Percentiles rank a stretch among this genome's conserved stretches.
These are phyloP conservation scores for Vulpes vulpes DNA, from an alignment of 2,113 vertebrate genomes.

Conservation along the genomic window DNA sequence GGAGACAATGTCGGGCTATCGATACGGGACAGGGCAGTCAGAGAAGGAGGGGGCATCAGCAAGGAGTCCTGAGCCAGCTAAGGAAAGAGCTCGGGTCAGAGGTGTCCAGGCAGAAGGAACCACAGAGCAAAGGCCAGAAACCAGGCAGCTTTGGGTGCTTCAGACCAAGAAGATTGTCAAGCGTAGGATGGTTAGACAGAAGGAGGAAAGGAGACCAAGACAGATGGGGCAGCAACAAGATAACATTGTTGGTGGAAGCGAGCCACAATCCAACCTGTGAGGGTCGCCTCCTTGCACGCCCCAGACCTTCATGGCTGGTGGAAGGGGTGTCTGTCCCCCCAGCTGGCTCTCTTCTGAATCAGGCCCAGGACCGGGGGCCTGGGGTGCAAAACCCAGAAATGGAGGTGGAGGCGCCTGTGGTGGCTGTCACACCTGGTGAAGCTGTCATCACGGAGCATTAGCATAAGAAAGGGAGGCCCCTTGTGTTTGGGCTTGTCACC, in stretches of 20 bases:
- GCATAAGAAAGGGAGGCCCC: conserved; percentile 89
- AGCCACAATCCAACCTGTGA: not conserved
- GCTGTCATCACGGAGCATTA: conserved; percentile 88
- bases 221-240: not conserved
- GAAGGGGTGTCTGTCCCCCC: not conserved
- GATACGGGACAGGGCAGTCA: rapidly evolving
- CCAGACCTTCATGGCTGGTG: not conserved
- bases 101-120: not conserved
- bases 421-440: conserved; percentile 87
- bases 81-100: not conserved
- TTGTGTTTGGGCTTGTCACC: conserved; percentile 90
- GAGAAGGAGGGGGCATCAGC: not conserved
- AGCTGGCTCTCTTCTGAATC: not conserved
- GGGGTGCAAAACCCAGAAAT: not conserved
- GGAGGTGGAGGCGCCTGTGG: conserved; percentile 71
- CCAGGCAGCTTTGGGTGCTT: not conserved
- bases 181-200: not conserved
- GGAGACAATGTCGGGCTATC: not conserved
- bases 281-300: not conserved
- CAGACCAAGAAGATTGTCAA: not conserved
- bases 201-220: not conserved
- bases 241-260: not conserved
- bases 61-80: not conserved
- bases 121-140: not conserved
- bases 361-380: not conserved